phyloP scores from a whole-genome alignment of 2,888 invertebrate genomes.

The Aproaerema taeniolella region DNA sequence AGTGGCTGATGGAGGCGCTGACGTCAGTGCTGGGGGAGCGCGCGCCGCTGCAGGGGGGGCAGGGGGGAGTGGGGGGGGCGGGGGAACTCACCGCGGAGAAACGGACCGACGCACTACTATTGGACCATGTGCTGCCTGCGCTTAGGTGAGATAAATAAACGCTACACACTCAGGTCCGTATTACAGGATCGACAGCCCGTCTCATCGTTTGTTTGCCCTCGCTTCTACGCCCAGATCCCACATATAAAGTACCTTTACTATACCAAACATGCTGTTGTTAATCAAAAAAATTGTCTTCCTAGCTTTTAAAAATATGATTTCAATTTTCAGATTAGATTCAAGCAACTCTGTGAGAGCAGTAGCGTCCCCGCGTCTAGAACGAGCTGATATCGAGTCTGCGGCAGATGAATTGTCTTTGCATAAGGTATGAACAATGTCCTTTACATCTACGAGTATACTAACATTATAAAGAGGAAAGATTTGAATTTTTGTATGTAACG shows the following conservation, averaged over 20 bases:
- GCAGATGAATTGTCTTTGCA: conserved; percentile 64
- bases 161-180: too few species aligned
- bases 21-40: conserved; percentile 90
- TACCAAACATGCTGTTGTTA: too few species aligned
- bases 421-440: conserved; percentile 38
- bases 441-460: too few species aligned
- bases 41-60: conserved; percentile 48
- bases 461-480: too few species aligned
- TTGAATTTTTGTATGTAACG: too few species aligned
- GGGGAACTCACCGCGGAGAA: conserved; percentile 33
- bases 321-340: conserved; percentile 48
- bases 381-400: conserved; percentile 60
- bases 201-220: too few species aligned
- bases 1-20: conserved; percentile 94
- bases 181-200: too few species aligned
- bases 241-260: too few species aligned
- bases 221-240: too few species aligned
- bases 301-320: too few species aligned
- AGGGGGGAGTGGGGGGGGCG: conserved; percentile 25
- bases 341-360: conserved; percentile 62
- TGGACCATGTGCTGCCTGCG: conserved; percentile 67
- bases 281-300: too few species aligned
- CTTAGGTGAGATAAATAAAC: too few species aligned
- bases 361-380: conserved; percentile 57
- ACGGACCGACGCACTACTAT: conserved; percentile 50